These are phyloP conservation scores for Ctenosaura bakeri DNA, from an alignment of 2,797 vertebrate species.

Conservation along the genomic window DNA sequence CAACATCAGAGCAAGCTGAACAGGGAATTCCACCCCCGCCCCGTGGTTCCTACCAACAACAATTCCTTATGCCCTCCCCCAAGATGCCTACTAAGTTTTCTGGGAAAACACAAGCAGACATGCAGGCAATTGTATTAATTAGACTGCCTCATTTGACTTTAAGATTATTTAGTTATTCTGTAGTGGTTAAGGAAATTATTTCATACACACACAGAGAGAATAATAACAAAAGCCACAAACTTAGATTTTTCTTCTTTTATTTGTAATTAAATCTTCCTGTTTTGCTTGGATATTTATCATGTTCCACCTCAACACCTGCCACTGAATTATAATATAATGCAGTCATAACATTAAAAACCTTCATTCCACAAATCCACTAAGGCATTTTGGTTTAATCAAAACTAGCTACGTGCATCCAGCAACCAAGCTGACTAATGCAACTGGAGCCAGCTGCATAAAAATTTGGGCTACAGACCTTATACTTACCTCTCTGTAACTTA, in stretches of 20 bases:
- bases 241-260: neutral
- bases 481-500: neutral
- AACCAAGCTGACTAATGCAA: neutral
- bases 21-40: neutral
- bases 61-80: neutral
- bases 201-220: neutral
- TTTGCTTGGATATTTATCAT: slow-evolving; percentile 2
- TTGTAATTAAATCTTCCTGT: slow-evolving; percentile 1
- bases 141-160: no score
- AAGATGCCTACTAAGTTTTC: neutral
- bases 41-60: no score
- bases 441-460: neutral
- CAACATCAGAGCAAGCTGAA: neutral
- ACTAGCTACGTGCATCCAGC: neutral
- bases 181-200: neutral
- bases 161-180: neutral
- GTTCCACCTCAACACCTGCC: neutral
- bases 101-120: neutral
- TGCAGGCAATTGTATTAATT: neutral
- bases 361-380: neutral
- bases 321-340: neutral
- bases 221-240: neutral
- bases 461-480: neutral
- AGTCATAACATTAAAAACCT: slow-evolving; percentile 3
- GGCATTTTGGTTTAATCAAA: neutral